Conservation (phyloP, 1,140 invertebrate genomes). For the Drosophila repletoides region DNA sequence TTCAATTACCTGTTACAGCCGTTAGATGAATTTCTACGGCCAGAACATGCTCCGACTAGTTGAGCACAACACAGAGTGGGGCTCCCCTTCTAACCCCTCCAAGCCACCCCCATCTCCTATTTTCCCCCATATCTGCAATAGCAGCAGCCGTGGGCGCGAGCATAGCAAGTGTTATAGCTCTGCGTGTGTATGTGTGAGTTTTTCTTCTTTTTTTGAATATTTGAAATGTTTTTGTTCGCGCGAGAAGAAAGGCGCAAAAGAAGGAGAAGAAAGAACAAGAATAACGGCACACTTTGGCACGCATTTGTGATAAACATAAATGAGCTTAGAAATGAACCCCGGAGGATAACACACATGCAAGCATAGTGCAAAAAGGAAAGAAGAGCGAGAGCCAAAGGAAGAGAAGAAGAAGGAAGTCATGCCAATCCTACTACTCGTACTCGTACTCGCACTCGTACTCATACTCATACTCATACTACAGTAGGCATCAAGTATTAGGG, state of each 20-base stretch:
- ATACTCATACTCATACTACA: no score
- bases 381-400: not conserved
- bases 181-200: conserved; percentile 2
- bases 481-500: conserved; percentile 75
- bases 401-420: not conserved
- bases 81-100: not conserved
- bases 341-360: conserved; percentile 59
- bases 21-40: conserved; percentile 82
- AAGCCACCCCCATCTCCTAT: not conserved
- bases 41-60: conserved; percentile 77
- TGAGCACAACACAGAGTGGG: no score
- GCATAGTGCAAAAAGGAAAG: conserved; percentile 36
- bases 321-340: conserved; percentile 82
- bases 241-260: conserved; percentile 13
- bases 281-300: conserved; percentile 81
- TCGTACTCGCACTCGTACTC: no score
- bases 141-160: conserved; percentile 5
- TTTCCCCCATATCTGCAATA: not conserved
- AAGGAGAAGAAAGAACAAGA: conserved; percentile 42
- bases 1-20: conserved; percentile 82
- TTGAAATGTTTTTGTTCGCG: conserved; percentile 79
- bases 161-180: conserved; percentile 16
- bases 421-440: conserved; percentile 59
- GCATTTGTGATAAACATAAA: conserved; percentile 83
- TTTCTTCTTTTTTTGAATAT: conserved; percentile 57